Conservation (phyloP, 2,888 invertebrate species). For the Microctonus brassicae region DNA sequence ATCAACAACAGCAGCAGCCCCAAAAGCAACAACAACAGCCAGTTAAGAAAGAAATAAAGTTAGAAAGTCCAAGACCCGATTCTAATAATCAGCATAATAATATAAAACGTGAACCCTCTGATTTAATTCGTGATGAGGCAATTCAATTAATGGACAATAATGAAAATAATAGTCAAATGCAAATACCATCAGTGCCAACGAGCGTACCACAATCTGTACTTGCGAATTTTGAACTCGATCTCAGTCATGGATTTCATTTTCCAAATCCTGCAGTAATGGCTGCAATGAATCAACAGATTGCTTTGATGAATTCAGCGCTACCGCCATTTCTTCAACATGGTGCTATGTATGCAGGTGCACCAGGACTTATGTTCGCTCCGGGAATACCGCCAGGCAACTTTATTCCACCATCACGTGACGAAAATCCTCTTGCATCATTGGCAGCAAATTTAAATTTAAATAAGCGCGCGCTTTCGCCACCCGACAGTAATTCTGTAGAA, state of each 20-base stretch:
- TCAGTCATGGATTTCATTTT: constrained; percentile 65
- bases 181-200: constrained; percentile 50
- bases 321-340: constrained; percentile 71
- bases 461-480: constrained; percentile 71
- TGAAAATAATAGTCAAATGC: constrained; percentile 46
- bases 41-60: constrained; percentile 58
- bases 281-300: constrained; percentile 71
- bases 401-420: constrained; percentile 59
- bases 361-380: constrained; percentile 70
- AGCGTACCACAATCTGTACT: constrained; percentile 58
- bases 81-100: constrained; percentile 48
- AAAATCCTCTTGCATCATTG: constrained; percentile 71
- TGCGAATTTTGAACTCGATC: constrained; percentile 62
- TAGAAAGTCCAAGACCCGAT: constrained; percentile 54
- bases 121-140: constrained; percentile 26
- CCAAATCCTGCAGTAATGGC: constrained; percentile 70
- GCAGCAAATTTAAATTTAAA: constrained; percentile 71
- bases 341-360: constrained; percentile 67
- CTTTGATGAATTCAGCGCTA: constrained; percentile 71
- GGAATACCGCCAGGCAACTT: constrained; percentile 60
- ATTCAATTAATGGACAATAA: constrained; percentile 35
- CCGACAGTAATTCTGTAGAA: constrained; percentile 70
- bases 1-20: constrained; percentile 46
- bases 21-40: constrained; percentile 38
- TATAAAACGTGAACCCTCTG: constrained; percentile 62